Conservation (phyloP, 2,888 invertebrate species). For the Digitonthophagus gazella region DNA sequence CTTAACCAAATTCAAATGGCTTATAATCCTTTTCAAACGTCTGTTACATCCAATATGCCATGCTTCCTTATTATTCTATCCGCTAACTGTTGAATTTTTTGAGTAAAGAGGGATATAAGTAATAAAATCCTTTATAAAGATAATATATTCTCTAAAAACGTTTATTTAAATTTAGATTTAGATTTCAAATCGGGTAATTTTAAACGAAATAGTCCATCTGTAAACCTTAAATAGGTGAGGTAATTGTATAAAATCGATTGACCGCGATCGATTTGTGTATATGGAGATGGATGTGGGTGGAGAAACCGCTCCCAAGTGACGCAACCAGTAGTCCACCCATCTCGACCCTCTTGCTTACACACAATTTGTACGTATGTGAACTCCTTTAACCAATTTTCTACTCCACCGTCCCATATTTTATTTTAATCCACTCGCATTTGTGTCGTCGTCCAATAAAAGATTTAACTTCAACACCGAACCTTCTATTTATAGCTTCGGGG, state of each 20-base stretch:
- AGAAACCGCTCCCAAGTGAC: constrained; percentile 27
- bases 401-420: constrained; percentile 3
- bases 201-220: too few relatives aligned
- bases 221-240: too few relatives aligned
- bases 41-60: too few relatives aligned
- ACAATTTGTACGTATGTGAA: neutral
- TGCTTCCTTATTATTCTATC: too few relatives aligned
- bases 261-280: neutral
- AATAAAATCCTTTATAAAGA: too few relatives aligned
- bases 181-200: too few relatives aligned
- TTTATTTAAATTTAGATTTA: too few relatives aligned
- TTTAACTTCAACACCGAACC: neutral
- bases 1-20: too few relatives aligned
- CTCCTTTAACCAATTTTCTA: neutral
- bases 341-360: constrained; percentile 25
- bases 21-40: too few relatives aligned
- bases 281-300: constrained; percentile 18
- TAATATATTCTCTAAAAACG: too few relatives aligned
- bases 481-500: neutral
- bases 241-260: neutral
- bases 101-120: too few relatives aligned
- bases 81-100: too few relatives aligned
- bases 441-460: neutral
- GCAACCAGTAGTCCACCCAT: constrained; percentile 27
- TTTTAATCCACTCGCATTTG: neutral